These are phyloP conservation scores for Calephelis perditalis DNA, from an alignment of 2,888 invertebrate genomes.

Conservation along the genomic window DNA sequence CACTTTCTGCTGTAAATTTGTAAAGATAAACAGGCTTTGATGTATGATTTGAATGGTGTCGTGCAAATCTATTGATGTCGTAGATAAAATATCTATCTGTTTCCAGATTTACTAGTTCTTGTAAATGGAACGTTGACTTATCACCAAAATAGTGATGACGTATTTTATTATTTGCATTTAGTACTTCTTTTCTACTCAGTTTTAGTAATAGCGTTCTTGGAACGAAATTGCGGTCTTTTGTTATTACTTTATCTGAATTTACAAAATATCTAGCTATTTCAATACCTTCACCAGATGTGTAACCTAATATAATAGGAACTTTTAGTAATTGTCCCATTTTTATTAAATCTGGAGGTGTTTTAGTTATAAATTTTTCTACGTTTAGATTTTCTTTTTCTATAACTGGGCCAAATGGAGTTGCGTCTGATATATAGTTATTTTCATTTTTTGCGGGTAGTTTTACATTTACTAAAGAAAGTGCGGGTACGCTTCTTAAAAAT, in stretches of 20 bases:
- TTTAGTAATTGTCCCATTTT: conserved; percentile 46
- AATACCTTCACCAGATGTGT: conserved; percentile 65
- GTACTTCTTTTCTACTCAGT: conserved; percentile 40
- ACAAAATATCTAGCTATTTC: conserved; percentile 55
- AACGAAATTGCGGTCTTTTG: conserved; percentile 47
- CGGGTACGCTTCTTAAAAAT: conserved; percentile 50
- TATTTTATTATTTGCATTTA: conserved; percentile 46
- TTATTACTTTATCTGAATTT: conserved; percentile 37
- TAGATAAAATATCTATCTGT: conserved; percentile 56
- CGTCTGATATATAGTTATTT: conserved; percentile 50
- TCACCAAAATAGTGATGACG: conserved; percentile 54
- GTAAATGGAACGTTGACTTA: conserved; percentile 42
- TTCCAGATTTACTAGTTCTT: conserved; percentile 50
- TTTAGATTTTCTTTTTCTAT: conserved; percentile 51
- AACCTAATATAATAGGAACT: conserved; percentile 62
- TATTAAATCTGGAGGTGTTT: conserved; percentile 46
- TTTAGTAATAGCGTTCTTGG: conserved; percentile 62
- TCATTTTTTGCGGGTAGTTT: conserved; percentile 48
- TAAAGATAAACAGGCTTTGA: conserved; percentile 53
- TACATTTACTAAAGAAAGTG: conserved; percentile 49
- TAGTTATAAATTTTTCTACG: conserved; percentile 50
- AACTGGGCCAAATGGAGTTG: conserved; percentile 62
- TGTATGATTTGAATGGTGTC: conserved; percentile 41
- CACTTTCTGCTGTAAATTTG: conserved; percentile 58
- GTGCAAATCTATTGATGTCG: conserved; percentile 55